Percentiles rank a stretch among this genome's conserved stretches.
Evolutionary conservation across 1,140 invertebrate genomes (phyloP).

Genomic region (Drosophila yakuba): DNA sequence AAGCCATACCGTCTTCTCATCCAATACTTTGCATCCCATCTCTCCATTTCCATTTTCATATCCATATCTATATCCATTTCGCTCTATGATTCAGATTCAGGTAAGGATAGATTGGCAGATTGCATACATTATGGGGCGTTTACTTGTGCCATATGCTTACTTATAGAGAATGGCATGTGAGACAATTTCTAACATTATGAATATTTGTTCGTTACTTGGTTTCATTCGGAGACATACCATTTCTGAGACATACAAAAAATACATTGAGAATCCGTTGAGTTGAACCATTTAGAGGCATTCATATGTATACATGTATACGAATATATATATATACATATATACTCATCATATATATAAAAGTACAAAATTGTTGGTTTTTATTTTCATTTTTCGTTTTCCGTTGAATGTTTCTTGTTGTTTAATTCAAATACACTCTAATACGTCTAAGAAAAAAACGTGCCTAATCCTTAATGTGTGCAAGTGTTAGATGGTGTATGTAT

Average conservation of each 20-base stretch:
- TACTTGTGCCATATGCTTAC: conserved; percentile 30
- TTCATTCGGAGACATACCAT: conserved; percentile 6
- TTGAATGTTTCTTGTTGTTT: neutral
- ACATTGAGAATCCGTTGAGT: conserved; percentile 53
- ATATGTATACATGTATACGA: conserved; percentile 33
- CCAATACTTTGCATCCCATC: neutral
- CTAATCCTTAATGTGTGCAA: conserved; percentile 18
- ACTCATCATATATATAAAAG: conserved; percentile 69
- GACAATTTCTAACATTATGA: conserved; percentile 39
- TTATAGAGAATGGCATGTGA: conserved; percentile 25
- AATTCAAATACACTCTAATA: conserved; percentile 35
- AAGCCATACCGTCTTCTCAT: conserved; percentile 32
- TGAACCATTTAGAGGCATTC: conserved; percentile 30
- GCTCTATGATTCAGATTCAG: conserved; percentile 16
- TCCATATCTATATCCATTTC: neutral
- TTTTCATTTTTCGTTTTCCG: conserved; percentile 5
- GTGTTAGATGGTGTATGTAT: conserved; percentile 28
- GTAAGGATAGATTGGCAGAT: conserved; percentile 19
- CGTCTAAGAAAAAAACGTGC: conserved; percentile 55
- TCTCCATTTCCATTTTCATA: neutral
- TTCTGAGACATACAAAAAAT: conserved; percentile 41
- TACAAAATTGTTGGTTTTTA: conserved; percentile 51
- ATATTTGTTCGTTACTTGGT: conserved; percentile 17
- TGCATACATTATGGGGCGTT: conserved; percentile 11
- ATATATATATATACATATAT: conserved; percentile 41